Percentiles rank a stretch among this genome's conserved stretches.
These are phyloP conservation scores for Agriotes lineatus DNA, from an alignment of 2,888 invertebrate species.

Conservation along the genomic window DNA sequence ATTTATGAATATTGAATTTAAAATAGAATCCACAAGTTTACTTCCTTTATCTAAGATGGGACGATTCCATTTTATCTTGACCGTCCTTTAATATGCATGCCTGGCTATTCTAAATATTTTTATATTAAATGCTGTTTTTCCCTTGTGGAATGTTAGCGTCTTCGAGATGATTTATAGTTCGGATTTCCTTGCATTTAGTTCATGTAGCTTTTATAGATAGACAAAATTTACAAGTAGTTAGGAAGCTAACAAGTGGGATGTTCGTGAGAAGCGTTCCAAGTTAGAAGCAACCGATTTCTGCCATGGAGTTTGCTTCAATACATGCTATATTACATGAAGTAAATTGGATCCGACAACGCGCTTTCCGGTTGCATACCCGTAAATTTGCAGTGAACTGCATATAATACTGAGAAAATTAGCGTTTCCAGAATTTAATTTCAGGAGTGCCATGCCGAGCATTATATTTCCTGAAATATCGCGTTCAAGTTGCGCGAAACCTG, in stretches of 20 bases:
- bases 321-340: neutral
- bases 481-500: neutral
- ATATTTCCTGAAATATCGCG: constrained; percentile 3
- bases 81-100: neutral
- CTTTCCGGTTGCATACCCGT: neutral
- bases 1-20: no score
- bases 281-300: neutral
- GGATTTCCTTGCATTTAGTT: neutral
- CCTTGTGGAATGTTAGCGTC: neutral
- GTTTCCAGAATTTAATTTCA: constrained; percentile 17
- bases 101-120: constrained; percentile 5
- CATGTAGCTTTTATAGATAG: no score
- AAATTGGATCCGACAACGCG: constrained; percentile 9
- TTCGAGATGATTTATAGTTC: constrained; percentile 8
- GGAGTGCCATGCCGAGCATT: neutral
- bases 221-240: no score
- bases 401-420: constrained; percentile 18
- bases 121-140: constrained; percentile 4
- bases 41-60: neutral
- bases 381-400: constrained; percentile 7
- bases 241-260: no score
- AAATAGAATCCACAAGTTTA: no score
- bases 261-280: no score
- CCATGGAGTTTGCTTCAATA: neutral
- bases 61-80: neutral